phyloP scores from a whole-genome alignment of 2,797 vertebrate genomes.

The Semaprochilodus insignis region DNA sequence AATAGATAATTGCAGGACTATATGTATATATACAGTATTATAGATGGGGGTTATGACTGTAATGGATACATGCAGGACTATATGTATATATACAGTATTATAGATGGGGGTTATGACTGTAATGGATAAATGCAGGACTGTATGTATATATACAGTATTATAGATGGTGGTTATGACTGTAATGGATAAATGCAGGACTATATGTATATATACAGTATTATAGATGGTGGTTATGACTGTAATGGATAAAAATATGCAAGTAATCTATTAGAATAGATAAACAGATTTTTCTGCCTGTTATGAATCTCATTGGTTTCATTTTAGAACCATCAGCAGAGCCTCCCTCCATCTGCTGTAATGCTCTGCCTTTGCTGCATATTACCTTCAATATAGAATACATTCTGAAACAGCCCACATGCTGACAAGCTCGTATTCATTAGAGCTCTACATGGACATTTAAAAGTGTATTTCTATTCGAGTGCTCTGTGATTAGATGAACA shows the following conservation, averaged over 20 bases:
- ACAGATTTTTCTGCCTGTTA: neutral
- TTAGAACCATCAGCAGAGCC: neutral
- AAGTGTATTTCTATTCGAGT: neutral
- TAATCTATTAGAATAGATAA: neutral
- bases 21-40: too few species aligned
- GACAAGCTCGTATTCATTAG: neutral
- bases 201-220: neutral
- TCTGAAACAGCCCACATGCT: neutral
- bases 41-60: too few species aligned
- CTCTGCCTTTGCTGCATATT: neutral
- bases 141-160: too few species aligned
- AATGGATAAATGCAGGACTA: too few species aligned
- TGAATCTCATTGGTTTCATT: conserved; percentile 16
- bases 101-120: too few species aligned
- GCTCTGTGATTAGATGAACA: conserved; percentile 34
- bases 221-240: neutral
- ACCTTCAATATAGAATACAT: neutral
- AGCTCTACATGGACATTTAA: neutral
- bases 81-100: too few species aligned
- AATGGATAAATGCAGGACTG: too few species aligned
- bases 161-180: too few species aligned
- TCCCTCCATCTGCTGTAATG: neutral
- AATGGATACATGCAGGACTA: too few species aligned
- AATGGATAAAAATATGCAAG: neutral
- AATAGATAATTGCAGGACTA: too few species aligned